These are phyloP conservation scores for Salpingus planirostris DNA, from an alignment of 2,888 invertebrate genomes.

Conservation along the genomic window DNA sequence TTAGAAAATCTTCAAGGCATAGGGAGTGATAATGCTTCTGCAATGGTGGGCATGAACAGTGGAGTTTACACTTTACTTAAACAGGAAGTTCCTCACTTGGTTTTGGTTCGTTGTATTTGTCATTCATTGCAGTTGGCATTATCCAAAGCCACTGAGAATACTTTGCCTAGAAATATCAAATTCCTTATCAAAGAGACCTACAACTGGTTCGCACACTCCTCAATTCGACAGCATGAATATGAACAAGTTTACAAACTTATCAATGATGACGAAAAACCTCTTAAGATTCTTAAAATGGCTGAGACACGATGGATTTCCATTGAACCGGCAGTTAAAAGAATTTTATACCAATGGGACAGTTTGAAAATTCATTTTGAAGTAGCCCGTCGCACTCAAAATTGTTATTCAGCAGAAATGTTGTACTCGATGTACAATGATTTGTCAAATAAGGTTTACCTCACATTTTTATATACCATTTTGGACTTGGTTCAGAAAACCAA, in stretches of 20 bases:
- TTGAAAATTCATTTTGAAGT: too few relatives aligned
- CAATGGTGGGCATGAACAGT: slow-evolving; percentile 32
- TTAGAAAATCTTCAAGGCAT: slow-evolving; percentile 18
- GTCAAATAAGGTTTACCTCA: too few relatives aligned
- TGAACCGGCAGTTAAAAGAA: too few relatives aligned
- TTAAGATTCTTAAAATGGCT: too few relatives aligned
- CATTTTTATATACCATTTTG: too few relatives aligned
- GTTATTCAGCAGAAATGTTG: too few relatives aligned
- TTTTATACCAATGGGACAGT: too few relatives aligned
- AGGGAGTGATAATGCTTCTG: slow-evolving; percentile 33
- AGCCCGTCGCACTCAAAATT: too few relatives aligned
- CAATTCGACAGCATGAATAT: slow-evolving; percentile 15
- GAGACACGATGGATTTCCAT: too few relatives aligned
- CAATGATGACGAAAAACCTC: too few relatives aligned
- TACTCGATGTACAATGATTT: too few relatives aligned
- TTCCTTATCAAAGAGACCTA: slow-evolving; percentile 18
- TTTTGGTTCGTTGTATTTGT: slow-evolving; percentile 7
- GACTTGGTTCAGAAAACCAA: too few relatives aligned
- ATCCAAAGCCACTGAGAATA: slow-evolving; percentile 20
- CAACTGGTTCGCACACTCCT: slow-evolving; percentile 22
- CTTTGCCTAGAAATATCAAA: slow-evolving; percentile 22
- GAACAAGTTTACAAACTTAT: slow-evolving; percentile 16
- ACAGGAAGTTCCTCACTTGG: slow-evolving; percentile 20
- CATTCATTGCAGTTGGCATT: slow-evolving; percentile 25
- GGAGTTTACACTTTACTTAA: slow-evolving; percentile 30